Percentiles rank a stretch among this genome's conserved stretches.
Evolutionary conservation across 2,113 vertebrate species (phyloP).

Genomic region (Rhynchomys soricoides): DNA sequence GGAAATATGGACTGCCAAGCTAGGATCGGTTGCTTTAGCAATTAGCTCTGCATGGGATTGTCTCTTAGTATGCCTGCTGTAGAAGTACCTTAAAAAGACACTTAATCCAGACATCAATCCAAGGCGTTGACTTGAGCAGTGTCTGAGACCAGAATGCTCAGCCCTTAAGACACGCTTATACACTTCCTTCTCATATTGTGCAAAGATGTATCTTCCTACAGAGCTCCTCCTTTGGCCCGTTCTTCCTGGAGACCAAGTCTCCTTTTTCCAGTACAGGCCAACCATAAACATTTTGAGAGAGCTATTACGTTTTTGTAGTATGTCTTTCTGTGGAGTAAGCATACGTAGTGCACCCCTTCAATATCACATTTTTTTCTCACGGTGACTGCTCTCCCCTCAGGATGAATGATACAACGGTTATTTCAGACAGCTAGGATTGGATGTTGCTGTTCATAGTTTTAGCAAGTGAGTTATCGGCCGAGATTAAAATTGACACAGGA

Average conservation of each 20-base stretch:
- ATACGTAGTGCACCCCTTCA: background rate
- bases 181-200: conserved; percentile 18
- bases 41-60: conserved; percentile 38
- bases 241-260: background rate
- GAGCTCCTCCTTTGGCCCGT: background rate
- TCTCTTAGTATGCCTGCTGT: background rate
- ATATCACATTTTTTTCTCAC: background rate
- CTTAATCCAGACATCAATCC: background rate
- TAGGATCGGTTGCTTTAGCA: conserved; percentile 36
- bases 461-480: background rate
- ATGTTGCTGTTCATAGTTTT: background rate
- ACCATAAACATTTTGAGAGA: background rate
- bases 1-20: conserved; percentile 43
- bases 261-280: background rate
- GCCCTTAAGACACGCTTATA: background rate
- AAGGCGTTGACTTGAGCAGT: background rate
- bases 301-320: background rate
- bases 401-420: background rate
- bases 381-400: background rate
- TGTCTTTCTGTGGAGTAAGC: conserved; percentile 22
- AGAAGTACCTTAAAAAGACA: conserved; percentile 36
- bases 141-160: background rate
- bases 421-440: background rate
- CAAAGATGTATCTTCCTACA: background rate
- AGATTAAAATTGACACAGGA: background rate